Conservation (phyloP, 2,888 invertebrate species). For the Agriopis leucophaearia region DNA sequence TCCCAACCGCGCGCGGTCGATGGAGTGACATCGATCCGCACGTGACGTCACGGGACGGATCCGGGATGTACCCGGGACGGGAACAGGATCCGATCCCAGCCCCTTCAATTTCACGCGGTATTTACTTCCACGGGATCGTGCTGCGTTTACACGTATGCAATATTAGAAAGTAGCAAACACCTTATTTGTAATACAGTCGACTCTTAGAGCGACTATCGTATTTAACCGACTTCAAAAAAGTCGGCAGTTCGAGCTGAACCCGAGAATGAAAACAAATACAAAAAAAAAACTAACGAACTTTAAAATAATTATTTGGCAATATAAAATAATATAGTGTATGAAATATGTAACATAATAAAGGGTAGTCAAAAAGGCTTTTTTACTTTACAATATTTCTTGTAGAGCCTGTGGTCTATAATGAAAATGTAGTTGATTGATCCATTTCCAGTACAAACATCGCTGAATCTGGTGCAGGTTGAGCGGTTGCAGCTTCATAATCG, state of each 20-base stretch:
- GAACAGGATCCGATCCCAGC: conserved; percentile 31
- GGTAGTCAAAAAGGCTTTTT: too few species aligned
- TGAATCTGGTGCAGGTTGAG: not conserved
- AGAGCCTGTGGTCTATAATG: not conserved
- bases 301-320: too few species aligned
- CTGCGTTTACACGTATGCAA: conserved; percentile 33
- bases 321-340: too few species aligned
- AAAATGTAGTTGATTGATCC: not conserved
- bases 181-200: too few species aligned
- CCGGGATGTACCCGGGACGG: conserved; percentile 12
- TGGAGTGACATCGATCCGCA: conserved; percentile 41
- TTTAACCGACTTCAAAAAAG: too few species aligned
- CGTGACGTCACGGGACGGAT: conserved; percentile 21
- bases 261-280: too few species aligned
- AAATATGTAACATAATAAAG: too few species aligned
- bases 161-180: not conserved
- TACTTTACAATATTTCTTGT: too few species aligned
- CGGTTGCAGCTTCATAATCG: not conserved
- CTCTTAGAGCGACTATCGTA: too few species aligned
- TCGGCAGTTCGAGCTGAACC: too few species aligned
- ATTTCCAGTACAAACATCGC: not conserved
- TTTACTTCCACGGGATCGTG: conserved; percentile 49
- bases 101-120: conserved; percentile 51
- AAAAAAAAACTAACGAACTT: too few species aligned
- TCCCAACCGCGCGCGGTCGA: conserved; percentile 21